Evolutionary conservation across 2,113 vertebrate species (phyloP).

Genomic region (Columbina picui): DNA sequence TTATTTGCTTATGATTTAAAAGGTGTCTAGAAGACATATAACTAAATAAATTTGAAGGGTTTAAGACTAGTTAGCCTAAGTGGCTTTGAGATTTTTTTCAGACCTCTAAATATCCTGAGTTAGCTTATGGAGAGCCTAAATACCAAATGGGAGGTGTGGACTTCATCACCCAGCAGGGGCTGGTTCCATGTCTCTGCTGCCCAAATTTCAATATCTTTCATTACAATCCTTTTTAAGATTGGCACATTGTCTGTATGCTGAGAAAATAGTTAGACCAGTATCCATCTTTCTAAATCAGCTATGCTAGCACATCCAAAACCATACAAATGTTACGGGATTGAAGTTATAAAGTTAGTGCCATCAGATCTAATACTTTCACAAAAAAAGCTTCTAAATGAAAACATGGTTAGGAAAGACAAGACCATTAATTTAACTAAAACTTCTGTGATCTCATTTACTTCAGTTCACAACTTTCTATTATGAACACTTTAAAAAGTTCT

Average conservation of each 20-base stretch:
- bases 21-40: neutral
- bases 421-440: neutral
- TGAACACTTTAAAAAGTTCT: neutral
- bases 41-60: neutral
- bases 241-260: neutral
- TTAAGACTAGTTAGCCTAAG: neutral
- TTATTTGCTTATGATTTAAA: neutral
- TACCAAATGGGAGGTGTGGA: rapidly evolving
- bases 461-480: neutral
- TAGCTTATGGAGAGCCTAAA: neutral
- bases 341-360: neutral
- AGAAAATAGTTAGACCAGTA: neutral
- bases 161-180: rapidly evolving
- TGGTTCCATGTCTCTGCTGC: neutral
- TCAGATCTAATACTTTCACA: neutral
- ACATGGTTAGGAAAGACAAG: neutral
- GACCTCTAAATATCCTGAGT: neutral
- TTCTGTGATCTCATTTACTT: neutral
- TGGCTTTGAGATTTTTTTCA: neutral
- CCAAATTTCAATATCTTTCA: neutral
- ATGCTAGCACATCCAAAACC: neutral
- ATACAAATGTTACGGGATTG: neutral
- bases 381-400: neutral
- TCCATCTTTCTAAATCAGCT: neutral
- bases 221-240: neutral